Percentiles rank a stretch among this genome's conserved stretches.
phyloP scores from a whole-genome alignment of 1,140 invertebrate species.

The Phortica variegata region DNA sequence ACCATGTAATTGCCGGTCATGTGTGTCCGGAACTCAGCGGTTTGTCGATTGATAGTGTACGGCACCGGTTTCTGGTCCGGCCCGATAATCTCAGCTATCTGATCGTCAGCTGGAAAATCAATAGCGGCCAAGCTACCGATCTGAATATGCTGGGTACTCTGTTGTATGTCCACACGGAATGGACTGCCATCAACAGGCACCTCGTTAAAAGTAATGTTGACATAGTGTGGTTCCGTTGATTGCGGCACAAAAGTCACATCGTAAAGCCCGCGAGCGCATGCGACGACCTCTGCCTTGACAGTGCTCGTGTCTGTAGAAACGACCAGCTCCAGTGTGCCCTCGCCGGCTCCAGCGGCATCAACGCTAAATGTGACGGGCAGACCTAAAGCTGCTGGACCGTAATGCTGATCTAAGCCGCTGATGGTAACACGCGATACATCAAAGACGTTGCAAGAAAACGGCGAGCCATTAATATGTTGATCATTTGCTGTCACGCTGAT shows the following conservation, averaged over 20 bases:
- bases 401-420: constrained; percentile 68
- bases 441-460: constrained; percentile 90
- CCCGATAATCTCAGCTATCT: constrained; percentile 62
- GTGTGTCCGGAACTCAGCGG: constrained; percentile 61
- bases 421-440: constrained; percentile 85
- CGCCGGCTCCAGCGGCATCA: constrained; percentile 92
- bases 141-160: constrained; percentile 70
- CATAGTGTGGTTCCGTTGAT: constrained; percentile 85
- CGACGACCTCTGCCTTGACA: constrained; percentile 85
- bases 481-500: constrained; percentile 78
- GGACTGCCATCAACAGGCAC: constrained; percentile 89
- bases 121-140: constrained; percentile 62
- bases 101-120: constrained; percentile 61
- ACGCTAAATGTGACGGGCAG: constrained; percentile 89
- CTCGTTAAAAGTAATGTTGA: constrained; percentile 96
- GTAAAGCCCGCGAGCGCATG: constrained; percentile 87
- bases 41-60: constrained; percentile 59
- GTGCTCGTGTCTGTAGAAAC: constrained; percentile 88
- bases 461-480: constrained; percentile 84
- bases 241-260: constrained; percentile 96
- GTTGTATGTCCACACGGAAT: constrained; percentile 89
- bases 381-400: constrained; percentile 68
- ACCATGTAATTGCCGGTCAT: constrained; percentile 61
- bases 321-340: constrained; percentile 92
- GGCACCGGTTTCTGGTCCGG: constrained; percentile 60